phyloP scores from a whole-genome alignment of 2,888 invertebrate genomes.

The Sinotaia quadrata region DNA sequence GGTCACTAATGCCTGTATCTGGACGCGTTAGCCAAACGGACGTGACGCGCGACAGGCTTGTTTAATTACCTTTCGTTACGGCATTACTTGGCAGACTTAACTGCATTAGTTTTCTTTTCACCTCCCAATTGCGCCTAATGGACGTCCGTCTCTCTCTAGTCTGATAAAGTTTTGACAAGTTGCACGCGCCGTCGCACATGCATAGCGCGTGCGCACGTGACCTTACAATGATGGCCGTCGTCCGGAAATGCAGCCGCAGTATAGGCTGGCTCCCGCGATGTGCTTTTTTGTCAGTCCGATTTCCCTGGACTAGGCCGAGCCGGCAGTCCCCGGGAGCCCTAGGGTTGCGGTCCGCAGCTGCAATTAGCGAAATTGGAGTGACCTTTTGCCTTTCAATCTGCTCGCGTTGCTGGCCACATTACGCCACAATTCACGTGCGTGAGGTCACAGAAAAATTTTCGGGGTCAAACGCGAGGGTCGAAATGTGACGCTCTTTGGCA shows the following conservation, averaged over 20 bases:
- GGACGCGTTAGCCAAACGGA: neutral
- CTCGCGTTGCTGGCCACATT: slow-evolving; percentile 24
- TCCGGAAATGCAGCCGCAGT: neutral
- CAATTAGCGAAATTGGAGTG: slow-evolving; percentile 30
- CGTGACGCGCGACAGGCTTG: slow-evolving; percentile 2
- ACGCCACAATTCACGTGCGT: slow-evolving; percentile 25
- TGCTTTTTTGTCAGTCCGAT: neutral
- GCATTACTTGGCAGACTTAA: slow-evolving; percentile 23
- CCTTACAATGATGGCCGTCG: slow-evolving; percentile 22
- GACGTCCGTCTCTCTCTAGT: slow-evolving; percentile 8
- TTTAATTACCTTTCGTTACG: slow-evolving; percentile 18
- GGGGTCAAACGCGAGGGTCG: slow-evolving; percentile 8
- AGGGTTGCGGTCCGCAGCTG: slow-evolving; percentile 22
- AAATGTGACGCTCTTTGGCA: neutral
- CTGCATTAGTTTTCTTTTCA: slow-evolving; percentile 27
- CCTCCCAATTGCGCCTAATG: slow-evolving; percentile 20
- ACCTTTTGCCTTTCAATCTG: slow-evolving; percentile 28
- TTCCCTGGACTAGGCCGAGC: neutral
- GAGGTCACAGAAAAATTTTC: slow-evolving; percentile 22
- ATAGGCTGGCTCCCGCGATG: neutral
- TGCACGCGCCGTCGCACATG: slow-evolving; percentile 19
- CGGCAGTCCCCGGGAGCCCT: neutral
- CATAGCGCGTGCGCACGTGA: slow-evolving; percentile 19
- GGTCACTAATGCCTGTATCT: too few relatives aligned
- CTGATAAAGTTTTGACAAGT: slow-evolving; percentile 1